Percentiles rank a stretch among this genome's conserved stretches.
Conservation (phyloP, 1,140 invertebrate species). For the Anastatus disparis region DNA sequence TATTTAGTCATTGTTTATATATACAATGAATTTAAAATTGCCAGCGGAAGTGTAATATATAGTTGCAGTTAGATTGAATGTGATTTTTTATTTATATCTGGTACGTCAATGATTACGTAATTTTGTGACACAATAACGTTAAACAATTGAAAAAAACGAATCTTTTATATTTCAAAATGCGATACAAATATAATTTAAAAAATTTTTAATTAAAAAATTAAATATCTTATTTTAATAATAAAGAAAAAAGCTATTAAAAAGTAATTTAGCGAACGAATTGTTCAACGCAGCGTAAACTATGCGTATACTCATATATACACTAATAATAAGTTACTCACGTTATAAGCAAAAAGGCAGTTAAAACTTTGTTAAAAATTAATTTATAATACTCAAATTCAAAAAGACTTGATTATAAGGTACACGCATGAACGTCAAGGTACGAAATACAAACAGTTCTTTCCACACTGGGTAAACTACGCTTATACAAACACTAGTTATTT, state of each 20-base stretch:
- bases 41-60: too few relatives aligned
- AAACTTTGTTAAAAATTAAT: constrained; percentile 29
- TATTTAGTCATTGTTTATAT: too few relatives aligned
- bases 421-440: background rate
- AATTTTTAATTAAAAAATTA: too few relatives aligned
- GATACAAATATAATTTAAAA: too few relatives aligned
- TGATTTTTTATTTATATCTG: too few relatives aligned
- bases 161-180: too few relatives aligned
- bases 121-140: background rate
- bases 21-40: too few relatives aligned
- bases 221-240: background rate
- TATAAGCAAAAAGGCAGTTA: background rate
- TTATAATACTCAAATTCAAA: constrained; percentile 22
- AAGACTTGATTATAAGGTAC: constrained; percentile 2
- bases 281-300: background rate
- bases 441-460: constrained; percentile 30
- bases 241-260: background rate
- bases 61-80: too few relatives aligned
- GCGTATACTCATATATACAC: background rate
- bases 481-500: constrained; percentile 2
- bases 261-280: background rate
- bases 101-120: background rate
- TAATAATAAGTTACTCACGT: constrained; percentile 10
- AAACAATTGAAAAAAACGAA: background rate
- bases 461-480: background rate